These are phyloP conservation scores for Lithophane leautieri DNA, from an alignment of 2,888 invertebrate species.

Conservation along the genomic window DNA sequence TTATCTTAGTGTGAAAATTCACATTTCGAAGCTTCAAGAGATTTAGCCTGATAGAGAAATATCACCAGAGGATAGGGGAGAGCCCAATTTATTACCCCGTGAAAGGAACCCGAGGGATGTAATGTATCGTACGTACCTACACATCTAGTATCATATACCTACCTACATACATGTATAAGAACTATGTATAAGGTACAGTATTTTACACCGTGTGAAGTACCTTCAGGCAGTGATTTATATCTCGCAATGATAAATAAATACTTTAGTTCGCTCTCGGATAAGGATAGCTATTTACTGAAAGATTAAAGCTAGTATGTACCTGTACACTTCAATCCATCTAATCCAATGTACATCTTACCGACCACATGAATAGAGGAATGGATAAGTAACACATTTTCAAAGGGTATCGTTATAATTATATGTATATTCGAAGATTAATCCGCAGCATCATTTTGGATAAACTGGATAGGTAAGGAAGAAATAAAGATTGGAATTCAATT, in stretches of 20 bases:
- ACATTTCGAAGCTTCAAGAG: conserved; percentile 38
- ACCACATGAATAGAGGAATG: conserved; percentile 19
- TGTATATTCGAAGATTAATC: neutral
- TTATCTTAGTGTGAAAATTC: neutral
- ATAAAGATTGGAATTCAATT: neutral
- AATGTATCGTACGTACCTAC: conserved; percentile 14
- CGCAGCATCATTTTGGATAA: no score
- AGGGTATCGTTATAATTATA: neutral
- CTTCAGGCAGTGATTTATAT: conserved; percentile 47
- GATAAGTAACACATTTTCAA: neutral
- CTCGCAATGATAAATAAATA: conserved; percentile 37
- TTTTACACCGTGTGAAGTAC: conserved; percentile 30
- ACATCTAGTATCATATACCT: conserved; percentile 10
- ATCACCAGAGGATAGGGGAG: conserved; percentile 45
- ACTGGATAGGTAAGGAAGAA: neutral
- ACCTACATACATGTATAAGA: neutral
- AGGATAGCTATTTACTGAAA: conserved; percentile 49
- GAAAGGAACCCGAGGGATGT: conserved; percentile 43
- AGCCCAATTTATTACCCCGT: conserved; percentile 53
- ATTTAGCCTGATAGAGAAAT: conserved; percentile 54
- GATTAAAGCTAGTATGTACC: conserved; percentile 26
- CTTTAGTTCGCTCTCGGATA: conserved; percentile 25
- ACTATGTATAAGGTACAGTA: conserved; percentile 4
- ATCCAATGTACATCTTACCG: neutral
- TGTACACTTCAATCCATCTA: neutral